Evolutionary conservation across 2,113 vertebrate species (phyloP).

Genomic region (Alectura lathami): DNA sequence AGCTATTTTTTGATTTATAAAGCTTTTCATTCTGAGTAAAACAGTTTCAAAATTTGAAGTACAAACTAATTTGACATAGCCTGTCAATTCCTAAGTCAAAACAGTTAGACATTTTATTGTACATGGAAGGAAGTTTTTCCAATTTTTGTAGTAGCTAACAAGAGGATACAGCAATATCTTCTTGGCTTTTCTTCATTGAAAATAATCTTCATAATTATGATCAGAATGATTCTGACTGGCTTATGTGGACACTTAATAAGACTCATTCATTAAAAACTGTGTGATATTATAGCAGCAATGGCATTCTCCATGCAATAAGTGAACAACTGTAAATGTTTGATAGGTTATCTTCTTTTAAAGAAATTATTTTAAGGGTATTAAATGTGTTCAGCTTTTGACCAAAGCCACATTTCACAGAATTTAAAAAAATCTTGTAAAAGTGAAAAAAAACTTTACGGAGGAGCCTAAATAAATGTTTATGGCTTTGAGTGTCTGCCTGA

Average conservation of each 20-base stretch:
- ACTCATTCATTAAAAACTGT: constrained; percentile 29
- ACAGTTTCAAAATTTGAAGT: not conserved
- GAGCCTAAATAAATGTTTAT: not conserved
- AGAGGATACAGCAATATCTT: not conserved
- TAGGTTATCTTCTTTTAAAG: constrained; percentile 47
- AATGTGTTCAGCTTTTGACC: constrained; percentile 12
- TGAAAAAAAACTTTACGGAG: constrained; percentile 5
- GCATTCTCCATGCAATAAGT: constrained; percentile 12
- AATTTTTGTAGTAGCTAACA: not conserved
- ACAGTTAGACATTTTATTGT: not conserved
- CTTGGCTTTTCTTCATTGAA: not conserved
- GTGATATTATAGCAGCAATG: constrained; percentile 50
- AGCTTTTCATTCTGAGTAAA: not conserved
- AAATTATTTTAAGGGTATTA: constrained; percentile 42
- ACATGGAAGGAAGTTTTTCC: not conserved
- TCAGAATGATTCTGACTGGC: constrained; percentile 24
- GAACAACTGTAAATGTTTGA: constrained; percentile 43
- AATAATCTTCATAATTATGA: constrained; percentile 42
- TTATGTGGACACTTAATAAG: constrained; percentile 59
- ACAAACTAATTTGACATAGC: not conserved
- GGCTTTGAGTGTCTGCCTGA: not conserved
- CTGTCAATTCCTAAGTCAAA: constrained; percentile 4
- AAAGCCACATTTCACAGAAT: not conserved
- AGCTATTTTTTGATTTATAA: not conserved
- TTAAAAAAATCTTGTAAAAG: constrained; percentile 13